These are phyloP conservation scores for Zaprionus lineosus DNA, from an alignment of 2,888 invertebrate genomes.

Conservation along the genomic window DNA sequence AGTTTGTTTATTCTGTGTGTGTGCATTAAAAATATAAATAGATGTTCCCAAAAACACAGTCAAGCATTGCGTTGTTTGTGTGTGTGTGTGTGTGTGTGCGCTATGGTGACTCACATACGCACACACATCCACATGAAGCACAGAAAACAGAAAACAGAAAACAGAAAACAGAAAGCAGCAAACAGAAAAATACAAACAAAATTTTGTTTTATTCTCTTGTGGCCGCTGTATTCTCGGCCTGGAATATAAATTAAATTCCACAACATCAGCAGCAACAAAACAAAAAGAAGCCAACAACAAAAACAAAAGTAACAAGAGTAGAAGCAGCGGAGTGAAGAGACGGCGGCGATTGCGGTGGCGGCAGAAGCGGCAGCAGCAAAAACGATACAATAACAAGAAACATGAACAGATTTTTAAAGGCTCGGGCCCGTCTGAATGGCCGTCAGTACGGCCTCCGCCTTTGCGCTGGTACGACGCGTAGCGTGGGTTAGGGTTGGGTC, in stretches of 20 bases:
- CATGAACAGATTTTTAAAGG: constrained; percentile 58
- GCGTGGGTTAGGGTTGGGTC: constrained; percentile 2
- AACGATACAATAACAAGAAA: constrained; percentile 47
- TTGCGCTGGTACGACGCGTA: constrained; percentile 2
- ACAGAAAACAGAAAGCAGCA: too few species aligned
- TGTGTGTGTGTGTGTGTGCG: constrained; percentile 11
- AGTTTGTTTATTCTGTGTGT: constrained; percentile 40
- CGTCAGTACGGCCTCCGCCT: neutral
- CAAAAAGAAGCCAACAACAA: constrained; percentile 25
- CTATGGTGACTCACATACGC: constrained; percentile 36
- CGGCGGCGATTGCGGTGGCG: too few species aligned
- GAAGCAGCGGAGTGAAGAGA: too few species aligned
- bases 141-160: constrained; percentile 1
- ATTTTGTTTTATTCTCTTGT: constrained; percentile 43
- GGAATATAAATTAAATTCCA: constrained; percentile 76
- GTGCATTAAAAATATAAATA: constrained; percentile 69
- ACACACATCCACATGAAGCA: neutral
- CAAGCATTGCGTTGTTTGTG: constrained; percentile 8
- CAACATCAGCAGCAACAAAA: constrained; percentile 49
- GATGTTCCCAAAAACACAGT: constrained; percentile 45
- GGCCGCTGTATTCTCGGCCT: constrained; percentile 45
- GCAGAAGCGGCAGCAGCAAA: too few species aligned
- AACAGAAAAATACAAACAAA: constrained; percentile 27
- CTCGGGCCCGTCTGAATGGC: constrained; percentile 18
- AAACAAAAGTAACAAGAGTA: constrained; percentile 11